Evolutionary conservation across 1,140 invertebrate genomes (phyloP).

Genomic region (Drosophila arawakana): DNA sequence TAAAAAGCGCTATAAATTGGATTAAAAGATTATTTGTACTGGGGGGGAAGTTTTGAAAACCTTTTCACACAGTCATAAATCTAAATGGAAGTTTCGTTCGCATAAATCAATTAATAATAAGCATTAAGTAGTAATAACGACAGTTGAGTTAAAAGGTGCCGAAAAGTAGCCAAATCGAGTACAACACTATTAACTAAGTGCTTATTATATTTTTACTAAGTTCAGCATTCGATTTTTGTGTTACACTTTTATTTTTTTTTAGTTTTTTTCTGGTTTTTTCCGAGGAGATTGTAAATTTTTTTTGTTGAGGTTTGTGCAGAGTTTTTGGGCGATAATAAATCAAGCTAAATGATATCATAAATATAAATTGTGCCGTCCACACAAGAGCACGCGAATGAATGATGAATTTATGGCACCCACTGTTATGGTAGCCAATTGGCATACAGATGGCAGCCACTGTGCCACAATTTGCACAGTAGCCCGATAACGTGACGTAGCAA

Average conservation of each 20-base stretch:
- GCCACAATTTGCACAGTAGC: slow-evolving; percentile 61
- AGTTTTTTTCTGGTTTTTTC: slow-evolving; percentile 18
- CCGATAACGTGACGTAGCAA: slow-evolving; percentile 37
- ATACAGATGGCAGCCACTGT: slow-evolving; percentile 48
- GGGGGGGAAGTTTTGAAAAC: slow-evolving; percentile 50
- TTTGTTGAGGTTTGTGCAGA: slow-evolving; percentile 24
- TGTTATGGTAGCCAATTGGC: slow-evolving; percentile 61
- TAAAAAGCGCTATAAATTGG: not conserved
- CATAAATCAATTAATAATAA: slow-evolving; percentile 69
- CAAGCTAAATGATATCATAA: slow-evolving; percentile 56
- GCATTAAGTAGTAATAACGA: slow-evolving; percentile 55
- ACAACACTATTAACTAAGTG: slow-evolving; percentile 12
- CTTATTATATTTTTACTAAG: not conserved
- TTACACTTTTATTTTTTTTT: slow-evolving; percentile 2
- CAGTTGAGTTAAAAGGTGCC: slow-evolving; percentile 60
- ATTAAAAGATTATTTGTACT: slow-evolving; percentile 15
- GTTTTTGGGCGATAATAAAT: slow-evolving; percentile 64
- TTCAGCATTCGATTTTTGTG: slow-evolving; percentile 4
- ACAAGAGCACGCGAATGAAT: slow-evolving; percentile 54
- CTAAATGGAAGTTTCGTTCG: slow-evolving; percentile 49
- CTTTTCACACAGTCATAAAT: slow-evolving; percentile 79
- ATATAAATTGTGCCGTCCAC: slow-evolving; percentile 40
- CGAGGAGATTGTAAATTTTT: slow-evolving; percentile 8
- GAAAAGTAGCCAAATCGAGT: slow-evolving; percentile 18
- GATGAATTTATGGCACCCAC: slow-evolving; percentile 78